Evolutionary conservation across 2,888 invertebrate genomes (phyloP).

Genomic region (Anorthoa munda): DNA sequence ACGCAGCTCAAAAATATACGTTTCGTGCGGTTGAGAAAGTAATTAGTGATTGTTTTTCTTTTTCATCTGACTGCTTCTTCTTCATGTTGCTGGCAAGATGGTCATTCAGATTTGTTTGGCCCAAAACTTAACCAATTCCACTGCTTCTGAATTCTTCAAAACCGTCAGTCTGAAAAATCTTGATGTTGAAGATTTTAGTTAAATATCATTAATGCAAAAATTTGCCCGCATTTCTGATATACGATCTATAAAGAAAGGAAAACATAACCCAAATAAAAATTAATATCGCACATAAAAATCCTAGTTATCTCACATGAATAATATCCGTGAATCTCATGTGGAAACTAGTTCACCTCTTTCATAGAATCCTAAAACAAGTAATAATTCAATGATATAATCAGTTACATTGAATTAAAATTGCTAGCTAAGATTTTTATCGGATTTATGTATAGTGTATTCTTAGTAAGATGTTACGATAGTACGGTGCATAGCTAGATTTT

Average conservation of each 20-base stretch:
- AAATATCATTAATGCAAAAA: background rate
- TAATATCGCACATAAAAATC: slow-evolving; percentile 52
- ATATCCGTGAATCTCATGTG: slow-evolving; percentile 40
- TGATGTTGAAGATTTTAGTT: background rate
- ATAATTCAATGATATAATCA: slow-evolving; percentile 63
- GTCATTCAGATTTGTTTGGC: too few relatives aligned
- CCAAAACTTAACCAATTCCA: too few relatives aligned
- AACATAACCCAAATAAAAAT: slow-evolving; percentile 32
- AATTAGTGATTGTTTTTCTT: slow-evolving; percentile 11
- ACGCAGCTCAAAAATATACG: slow-evolving; percentile 42
- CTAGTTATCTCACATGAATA: slow-evolving; percentile 32
- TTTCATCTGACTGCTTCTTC: background rate
- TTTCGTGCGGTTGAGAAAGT: slow-evolving; percentile 23
- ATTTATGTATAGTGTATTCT: slow-evolving; percentile 63
- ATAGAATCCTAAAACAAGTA: slow-evolving; percentile 53
- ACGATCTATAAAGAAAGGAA: slow-evolving; percentile 21
- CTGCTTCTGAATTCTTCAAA: background rate
- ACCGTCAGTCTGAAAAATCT: background rate
- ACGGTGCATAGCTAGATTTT: slow-evolving; percentile 54
- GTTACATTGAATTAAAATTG: slow-evolving; percentile 68
- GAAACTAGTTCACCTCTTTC: slow-evolving; percentile 51
- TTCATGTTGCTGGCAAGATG: too few relatives aligned
- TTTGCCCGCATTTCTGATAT: slow-evolving; percentile 1
- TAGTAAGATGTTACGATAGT: slow-evolving; percentile 61
- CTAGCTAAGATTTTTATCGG: slow-evolving; percentile 57